Base-by-base conservation (phyloP, 2,113 vertebrate species). In the Coryphaenoides rupestris region DNA sequence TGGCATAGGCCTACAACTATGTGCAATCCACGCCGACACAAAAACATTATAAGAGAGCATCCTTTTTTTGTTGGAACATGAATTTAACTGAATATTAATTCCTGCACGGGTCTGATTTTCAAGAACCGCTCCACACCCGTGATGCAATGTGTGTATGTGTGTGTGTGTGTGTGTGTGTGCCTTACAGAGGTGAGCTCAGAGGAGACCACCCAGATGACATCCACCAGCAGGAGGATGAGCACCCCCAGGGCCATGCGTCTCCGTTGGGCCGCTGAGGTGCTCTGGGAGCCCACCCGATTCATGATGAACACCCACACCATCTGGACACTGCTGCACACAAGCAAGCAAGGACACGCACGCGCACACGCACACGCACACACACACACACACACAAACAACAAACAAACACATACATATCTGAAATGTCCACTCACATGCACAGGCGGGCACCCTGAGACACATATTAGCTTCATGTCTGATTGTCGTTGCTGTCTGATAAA, bases 181-280 rank as follows among this genome's bases (percentile, higher is more conserved):
- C 95, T 85, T 91, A 98, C 96, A n/a, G 94, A 92, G 59, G 95
- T 95, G 45, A 98, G 93, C 68, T 98, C 96, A 0, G 96, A 98
- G 17, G 96, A 98, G 13, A 93, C 96, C 1, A 98, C 96, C 96
- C 96, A 98, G 76, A 98, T 98, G 61, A 98, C 89, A 5, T 98
- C 96, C 64, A 98, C 96, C 16, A 98, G 90, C 60, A 98, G 91
- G 49, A 98, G 93, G 77, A 98, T 93, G 59, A 94, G 87, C 67
- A 98, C 93, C 26, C 96, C 96, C 60, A 98, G 90, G 59, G 91
- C 90, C 94, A 98, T 90, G 46, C 96, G 87, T 72, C 92, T 89
- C 52, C 95, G 92, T 84, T 96, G 95, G 70, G 90, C 72, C 61
- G 90, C 88, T 40, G 91, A 90, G 77, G 89, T 93, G 80, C 88